A percentile compares a stretch with the other conserved stretches of the same genome.
These are phyloP conservation scores for Epistrophella euchroma DNA, from an alignment of 2,888 invertebrate genomes.

Conservation along the genomic window DNA sequence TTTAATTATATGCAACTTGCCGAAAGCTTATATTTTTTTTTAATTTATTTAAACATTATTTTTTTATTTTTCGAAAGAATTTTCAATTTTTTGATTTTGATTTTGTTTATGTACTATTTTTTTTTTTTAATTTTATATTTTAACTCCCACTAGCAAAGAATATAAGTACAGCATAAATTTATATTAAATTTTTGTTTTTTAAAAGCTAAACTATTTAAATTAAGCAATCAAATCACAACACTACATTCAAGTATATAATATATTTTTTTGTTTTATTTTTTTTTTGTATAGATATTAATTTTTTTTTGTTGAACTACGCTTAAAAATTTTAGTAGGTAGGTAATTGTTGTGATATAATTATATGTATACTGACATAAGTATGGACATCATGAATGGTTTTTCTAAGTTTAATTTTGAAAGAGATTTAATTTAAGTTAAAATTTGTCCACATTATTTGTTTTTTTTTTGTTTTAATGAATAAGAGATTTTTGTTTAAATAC, in stretches of 20 bases:
- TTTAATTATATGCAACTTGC: conserved; percentile 46
- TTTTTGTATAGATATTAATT: conserved; percentile 55
- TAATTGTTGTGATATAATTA: conserved; percentile 66
- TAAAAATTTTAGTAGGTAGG: conserved; percentile 68
- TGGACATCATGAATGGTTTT: conserved; percentile 42
- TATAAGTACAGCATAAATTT: conserved; percentile 69
- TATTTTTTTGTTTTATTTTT: conserved; percentile 23
- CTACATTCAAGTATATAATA: conserved; percentile 71
- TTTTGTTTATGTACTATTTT: conserved; percentile 70
- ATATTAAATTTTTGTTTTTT: conserved; percentile 29
- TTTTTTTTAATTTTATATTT: conserved; percentile 27
- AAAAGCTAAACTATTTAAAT: conserved; percentile 72
- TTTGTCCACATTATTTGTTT: conserved; percentile 41
- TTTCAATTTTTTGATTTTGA: conserved; percentile 71
- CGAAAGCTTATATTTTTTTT: conserved; percentile 50
- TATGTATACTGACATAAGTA: conserved; percentile 57
- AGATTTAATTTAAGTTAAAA: conserved; percentile 37
- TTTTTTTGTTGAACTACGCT: conserved; percentile 61
- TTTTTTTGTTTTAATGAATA: conserved; percentile 29
- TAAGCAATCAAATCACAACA: conserved; percentile 76
- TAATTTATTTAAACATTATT: conserved; percentile 48
- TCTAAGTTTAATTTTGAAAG: conserved; percentile 40
- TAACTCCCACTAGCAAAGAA: conserved; percentile 68
- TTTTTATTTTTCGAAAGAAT: conserved; percentile 49
- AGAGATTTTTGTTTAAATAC: conserved; percentile 43